These are phyloP conservation scores for Oncorhynchus clarkii DNA, from an alignment of 2,113 vertebrate species.

Conservation along the genomic window DNA sequence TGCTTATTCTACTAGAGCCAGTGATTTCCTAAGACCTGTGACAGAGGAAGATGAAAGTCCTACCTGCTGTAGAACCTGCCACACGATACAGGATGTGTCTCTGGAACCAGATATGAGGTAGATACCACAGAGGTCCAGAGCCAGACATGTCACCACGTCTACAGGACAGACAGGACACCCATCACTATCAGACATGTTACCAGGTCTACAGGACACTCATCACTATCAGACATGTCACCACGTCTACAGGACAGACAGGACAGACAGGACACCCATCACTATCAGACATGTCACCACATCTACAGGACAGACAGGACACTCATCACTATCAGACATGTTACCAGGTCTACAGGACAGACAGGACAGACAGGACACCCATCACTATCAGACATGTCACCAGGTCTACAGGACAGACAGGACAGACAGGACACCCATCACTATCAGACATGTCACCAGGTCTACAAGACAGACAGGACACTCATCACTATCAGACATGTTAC, in stretches of 20 bases:
- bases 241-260: constrained; percentile 67
- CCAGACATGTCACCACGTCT: constrained; percentile 95
- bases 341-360: no score
- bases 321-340: no score
- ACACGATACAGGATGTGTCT: constrained; percentile 96
- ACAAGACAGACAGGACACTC: no score
- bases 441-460: no score
- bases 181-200: constrained; percentile 82
- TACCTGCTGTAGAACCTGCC: constrained; percentile 95
- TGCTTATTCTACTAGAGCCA: neutral
- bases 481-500: no score
- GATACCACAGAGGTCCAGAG: constrained; percentile 94
- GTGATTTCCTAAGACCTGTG: no score
- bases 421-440: neutral
- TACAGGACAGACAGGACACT: no score
- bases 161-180: constrained; percentile 1
- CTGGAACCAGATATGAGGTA: constrained; percentile 98
- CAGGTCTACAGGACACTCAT: constrained; percentile 73
- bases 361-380: no score
- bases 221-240: constrained; percentile 85
- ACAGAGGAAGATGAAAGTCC: neutral
- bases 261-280: neutral
- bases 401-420: no score
- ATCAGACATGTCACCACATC: no score
- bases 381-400: no score